Base-by-base conservation (phyloP, 2,797 vertebrate species). In the Periophthalmus magnuspinnatus region DNA sequence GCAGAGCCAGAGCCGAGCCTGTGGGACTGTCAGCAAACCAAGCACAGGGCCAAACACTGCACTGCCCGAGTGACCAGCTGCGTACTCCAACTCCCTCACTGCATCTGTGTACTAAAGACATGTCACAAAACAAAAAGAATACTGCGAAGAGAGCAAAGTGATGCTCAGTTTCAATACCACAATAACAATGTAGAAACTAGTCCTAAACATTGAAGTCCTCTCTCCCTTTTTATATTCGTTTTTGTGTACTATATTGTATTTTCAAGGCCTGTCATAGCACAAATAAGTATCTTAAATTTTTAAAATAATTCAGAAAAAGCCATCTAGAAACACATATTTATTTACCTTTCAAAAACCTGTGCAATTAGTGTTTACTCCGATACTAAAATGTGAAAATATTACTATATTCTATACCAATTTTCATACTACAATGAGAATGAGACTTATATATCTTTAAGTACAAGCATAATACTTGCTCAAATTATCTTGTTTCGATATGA, bases 41-140 rank as follows among this genome's bases (percentile, higher is more conserved):
- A 32, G 14, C 10, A 28, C 21, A 5, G 54, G 54, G 54, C 79
- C 81, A 79, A 89, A 90, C 90, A 14, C 56, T 70, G 62, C 75
- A 32, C 85, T 72, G 41, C 76, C 82, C 48, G 16, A 17, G 4
- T 83, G 86, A 89, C 84, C 79, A 45, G 67, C 72, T 71, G 69
- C 57, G 77, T 67, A 73, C 69, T 76, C 76, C 47, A 5, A 32
- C 62, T 69, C 21, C 0, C 36, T 72, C 55, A 48, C 80, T 75
- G 75, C 82, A 45, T 45, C 41, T 83, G 75, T 86, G 71, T 36
- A 63, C 68, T n/a, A 75, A 58, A 74, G 84, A 55, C 2, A 21
- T 55, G 52, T 55, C 52, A 22, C 14, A 45, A 45, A 45, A 45
- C 11, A 14, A 14, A 45, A 45, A 14, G 13, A 55, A 22, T 9